Evolutionary conservation across 1,140 invertebrate genomes (phyloP).

Genomic region (Plutomurus gul): DNA sequence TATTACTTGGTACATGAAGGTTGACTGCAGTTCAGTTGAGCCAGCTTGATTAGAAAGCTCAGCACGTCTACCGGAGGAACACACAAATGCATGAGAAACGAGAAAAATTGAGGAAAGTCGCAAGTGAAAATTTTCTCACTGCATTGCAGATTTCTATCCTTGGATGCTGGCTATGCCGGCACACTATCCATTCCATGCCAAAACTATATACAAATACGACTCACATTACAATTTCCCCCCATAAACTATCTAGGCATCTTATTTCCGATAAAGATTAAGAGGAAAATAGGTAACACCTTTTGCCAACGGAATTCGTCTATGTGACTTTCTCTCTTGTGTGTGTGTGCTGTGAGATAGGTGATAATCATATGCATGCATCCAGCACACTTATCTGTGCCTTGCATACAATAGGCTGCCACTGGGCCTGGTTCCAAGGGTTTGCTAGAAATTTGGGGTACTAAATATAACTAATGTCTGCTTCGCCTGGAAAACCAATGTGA

Average conservation of each 20-base stretch:
- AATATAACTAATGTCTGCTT: too few species aligned
- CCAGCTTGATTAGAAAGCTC: constrained; percentile 27
- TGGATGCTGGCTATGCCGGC: neutral
- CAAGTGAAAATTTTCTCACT: constrained; percentile 49
- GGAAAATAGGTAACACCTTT: constrained; percentile 9
- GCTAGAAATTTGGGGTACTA: too few species aligned
- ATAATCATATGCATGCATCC: too few species aligned
- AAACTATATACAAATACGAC: constrained; percentile 2
- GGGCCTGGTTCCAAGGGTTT: too few species aligned
- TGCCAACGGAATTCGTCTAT: neutral
- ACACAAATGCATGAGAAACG: constrained; percentile 24
- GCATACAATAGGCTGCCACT: too few species aligned
- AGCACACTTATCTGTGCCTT: too few species aligned
- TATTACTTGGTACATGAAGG: constrained; percentile 9
- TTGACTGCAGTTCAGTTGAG: constrained; percentile 12
- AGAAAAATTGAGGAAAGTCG: constrained; percentile 9
- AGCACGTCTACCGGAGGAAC: constrained; percentile 32
- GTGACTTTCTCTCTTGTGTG: too few species aligned
- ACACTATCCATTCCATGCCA: neutral
- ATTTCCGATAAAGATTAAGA: neutral
- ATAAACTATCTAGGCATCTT: constrained; percentile 22
- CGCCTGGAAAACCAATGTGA: too few species aligned
- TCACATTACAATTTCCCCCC: neutral
- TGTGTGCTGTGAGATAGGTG: too few species aligned
- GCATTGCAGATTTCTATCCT: constrained; percentile 49